Base-by-base conservation (phyloP, 2,797 vertebrate genomes). In the Arnoldichthys spilopterus region DNA sequence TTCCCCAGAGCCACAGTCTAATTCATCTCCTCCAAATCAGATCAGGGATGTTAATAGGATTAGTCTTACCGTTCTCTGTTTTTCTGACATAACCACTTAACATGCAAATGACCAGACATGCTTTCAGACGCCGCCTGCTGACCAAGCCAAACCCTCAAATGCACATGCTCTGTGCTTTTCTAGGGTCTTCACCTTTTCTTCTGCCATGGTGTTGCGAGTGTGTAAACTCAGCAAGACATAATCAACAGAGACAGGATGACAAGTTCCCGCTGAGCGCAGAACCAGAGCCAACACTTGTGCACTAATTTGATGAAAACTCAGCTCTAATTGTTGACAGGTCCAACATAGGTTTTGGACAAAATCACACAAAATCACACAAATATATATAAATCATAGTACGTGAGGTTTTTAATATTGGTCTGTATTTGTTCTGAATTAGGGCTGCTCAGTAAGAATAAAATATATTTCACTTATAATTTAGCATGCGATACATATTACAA, bases 41-140 rank as follows among this genome's bases (percentile, higher is more conserved):
- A 64, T 77, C 74, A 77, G 51, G n/a, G 18, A 47, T 63, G 54
- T 61, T 76, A 72, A 79, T 67, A 54, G 45, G 70, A 78, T 68
- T 84, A 66, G 40, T 63, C 26, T 51, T 11, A 16, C 16, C 20
- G 13, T 59, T 69, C 32, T 69, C 58, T 76, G 56, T 80, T 64
- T 47, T 72, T 74, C 61, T 70, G 24, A 64, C 54, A 72, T 20
- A 49, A 66, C 47, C 28, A 74, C 68, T 69, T 61, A 71, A 68
- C 67, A 68, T 83, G 56, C 76, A 82, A 78, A 70, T 64, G 78
- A 32, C 64, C 67, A 61, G 64, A 62, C 40, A 13, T 30, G 15
- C 1, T 54, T 67, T 71, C 45, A 59, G 62, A 22, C 16, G 56
- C 40, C 40, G 64, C 28, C 62, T 64, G 59, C 66, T 70, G 67